Conservation (phyloP, 2,888 invertebrate genomes). For the Parapristionchus giblindavisi region DNA sequence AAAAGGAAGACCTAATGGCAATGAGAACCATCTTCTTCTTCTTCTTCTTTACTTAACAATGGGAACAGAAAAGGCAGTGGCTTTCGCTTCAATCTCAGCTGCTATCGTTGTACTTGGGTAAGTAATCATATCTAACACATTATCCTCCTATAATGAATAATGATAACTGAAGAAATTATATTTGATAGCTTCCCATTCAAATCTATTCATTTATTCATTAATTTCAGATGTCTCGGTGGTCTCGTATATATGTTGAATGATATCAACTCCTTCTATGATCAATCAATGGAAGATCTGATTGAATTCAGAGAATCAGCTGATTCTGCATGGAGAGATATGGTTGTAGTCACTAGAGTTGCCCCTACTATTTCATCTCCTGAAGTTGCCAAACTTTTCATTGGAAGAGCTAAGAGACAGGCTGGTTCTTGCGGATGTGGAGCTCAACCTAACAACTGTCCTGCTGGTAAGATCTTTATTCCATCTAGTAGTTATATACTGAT, state of each 20-base stretch:
- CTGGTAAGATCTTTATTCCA: neutral
- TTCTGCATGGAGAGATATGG: conserved; percentile 34
- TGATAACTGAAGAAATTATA: too few relatives aligned
- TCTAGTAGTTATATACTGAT: neutral
- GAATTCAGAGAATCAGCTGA: conserved; percentile 36
- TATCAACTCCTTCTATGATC: conserved; percentile 38
- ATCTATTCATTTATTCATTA: neutral
- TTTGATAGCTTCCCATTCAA: too few relatives aligned
- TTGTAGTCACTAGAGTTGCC: conserved; percentile 24
- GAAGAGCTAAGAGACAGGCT: conserved; percentile 14
- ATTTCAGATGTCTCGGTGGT: conserved; percentile 26
- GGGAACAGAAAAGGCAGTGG: conserved; percentile 16
- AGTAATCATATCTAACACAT: too few relatives aligned
- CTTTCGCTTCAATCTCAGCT: conserved; percentile 31
- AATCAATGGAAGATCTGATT: conserved; percentile 25
- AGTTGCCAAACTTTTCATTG: conserved; percentile 2
- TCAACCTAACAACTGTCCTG: conserved; percentile 38
- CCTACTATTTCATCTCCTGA: conserved; percentile 6
- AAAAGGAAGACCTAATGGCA: conserved; percentile 1
- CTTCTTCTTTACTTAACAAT: neutral
- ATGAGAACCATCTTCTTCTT: conserved; percentile 9
- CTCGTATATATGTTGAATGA: conserved; percentile 40
- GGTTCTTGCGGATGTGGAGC: conserved; percentile 34
- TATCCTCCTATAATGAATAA: too few relatives aligned
- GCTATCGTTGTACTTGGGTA: conserved; percentile 29